phyloP scores from a whole-genome alignment of 2,797 vertebrate species.

The Erpetoichthys calabaricus region DNA sequence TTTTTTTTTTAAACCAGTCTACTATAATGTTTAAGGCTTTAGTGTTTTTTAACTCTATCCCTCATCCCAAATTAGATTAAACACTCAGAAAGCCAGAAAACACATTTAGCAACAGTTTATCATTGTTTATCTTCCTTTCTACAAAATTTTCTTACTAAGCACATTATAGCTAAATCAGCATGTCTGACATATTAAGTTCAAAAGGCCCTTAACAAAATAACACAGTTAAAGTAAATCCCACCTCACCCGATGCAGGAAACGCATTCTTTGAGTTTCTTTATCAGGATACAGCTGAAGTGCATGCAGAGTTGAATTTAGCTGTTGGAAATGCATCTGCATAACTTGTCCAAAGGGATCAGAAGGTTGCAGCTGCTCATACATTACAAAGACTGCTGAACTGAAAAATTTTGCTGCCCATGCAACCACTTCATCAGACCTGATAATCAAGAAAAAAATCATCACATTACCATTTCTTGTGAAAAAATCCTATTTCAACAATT shows the following conservation, averaged over 20 bases:
- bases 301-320: conserved; percentile 52
- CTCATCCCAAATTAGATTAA: too few species aligned
- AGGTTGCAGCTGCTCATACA: conserved; percentile 77
- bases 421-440: conserved; percentile 61
- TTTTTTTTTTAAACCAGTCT: too few species aligned
- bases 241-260: conserved; percentile 55
- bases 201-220: too few species aligned
- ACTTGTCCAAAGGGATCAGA: conserved; percentile 65
- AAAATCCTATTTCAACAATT: too few species aligned
- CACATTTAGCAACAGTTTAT: neutral
- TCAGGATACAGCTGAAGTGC: conserved; percentile 55
- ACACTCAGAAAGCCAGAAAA: neutral
- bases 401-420: conserved; percentile 61
- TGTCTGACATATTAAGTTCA: too few species aligned
- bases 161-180: too few species aligned
- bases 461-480: too few species aligned
- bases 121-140: too few species aligned
- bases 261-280: conserved; percentile 44
- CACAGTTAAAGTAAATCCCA: too few species aligned
- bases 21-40: too few species aligned
- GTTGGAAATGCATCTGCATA: conserved; percentile 74
- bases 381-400: conserved; percentile 50
- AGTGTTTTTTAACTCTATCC: too few species aligned
- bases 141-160: too few species aligned
- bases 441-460: neutral